Evolutionary conservation across 2,797 vertebrate genomes (phyloP).

Genomic region (Poeciliopsis presidionis): DNA sequence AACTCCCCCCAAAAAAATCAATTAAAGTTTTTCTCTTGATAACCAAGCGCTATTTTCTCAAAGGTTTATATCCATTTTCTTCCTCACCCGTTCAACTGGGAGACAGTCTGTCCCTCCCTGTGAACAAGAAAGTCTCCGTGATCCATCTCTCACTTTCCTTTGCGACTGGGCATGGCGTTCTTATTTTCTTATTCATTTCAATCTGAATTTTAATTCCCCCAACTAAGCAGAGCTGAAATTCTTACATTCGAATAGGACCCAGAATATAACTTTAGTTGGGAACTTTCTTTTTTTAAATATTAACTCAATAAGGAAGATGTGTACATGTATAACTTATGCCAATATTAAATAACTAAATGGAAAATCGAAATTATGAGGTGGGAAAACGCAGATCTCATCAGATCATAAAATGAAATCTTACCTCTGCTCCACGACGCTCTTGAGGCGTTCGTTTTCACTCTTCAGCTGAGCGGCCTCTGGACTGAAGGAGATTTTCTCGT

Average conservation of each 20-base stretch:
- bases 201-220: not conserved
- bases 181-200: not conserved
- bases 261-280: not conserved
- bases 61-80: not conserved
- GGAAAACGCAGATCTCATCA: not conserved
- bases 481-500: constrained; percentile 89
- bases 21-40: not conserved
- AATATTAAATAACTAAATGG: not conserved
- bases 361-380: not conserved
- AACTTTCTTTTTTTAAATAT: not conserved
- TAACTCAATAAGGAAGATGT: not conserved
- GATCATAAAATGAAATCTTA: constrained; percentile 49
- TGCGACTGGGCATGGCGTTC: not conserved
- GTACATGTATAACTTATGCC: not conserved
- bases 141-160: not conserved
- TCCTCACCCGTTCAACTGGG: not conserved
- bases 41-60: not conserved
- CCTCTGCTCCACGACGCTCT: constrained; percentile 92
- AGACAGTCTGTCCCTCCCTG: not conserved
- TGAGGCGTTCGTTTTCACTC: constrained; percentile 91
- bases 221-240: not conserved
- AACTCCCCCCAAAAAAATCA: not conserved
- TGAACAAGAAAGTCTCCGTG: not conserved
- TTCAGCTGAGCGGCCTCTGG: constrained; percentile 84
- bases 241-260: not conserved